Evolutionary conservation across 2,797 vertebrate genomes (phyloP).

Genomic region (Sebastes wilsoni): DNA sequence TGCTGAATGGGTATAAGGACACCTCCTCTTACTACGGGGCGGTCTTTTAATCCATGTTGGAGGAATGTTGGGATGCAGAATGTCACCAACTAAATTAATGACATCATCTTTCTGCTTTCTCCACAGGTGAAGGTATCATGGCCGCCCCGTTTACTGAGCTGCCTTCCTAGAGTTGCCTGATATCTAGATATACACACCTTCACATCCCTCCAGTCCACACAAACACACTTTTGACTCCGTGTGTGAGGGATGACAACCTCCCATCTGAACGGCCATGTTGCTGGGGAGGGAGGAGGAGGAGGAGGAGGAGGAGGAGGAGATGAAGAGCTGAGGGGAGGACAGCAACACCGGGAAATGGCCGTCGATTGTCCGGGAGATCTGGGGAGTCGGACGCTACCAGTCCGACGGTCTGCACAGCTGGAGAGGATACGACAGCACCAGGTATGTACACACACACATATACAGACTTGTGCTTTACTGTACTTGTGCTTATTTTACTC

Average conservation of each 20-base stretch:
- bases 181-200: not conserved
- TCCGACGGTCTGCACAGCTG: slow-evolving; percentile 91
- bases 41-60: not conserved
- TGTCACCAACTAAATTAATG: not conserved
- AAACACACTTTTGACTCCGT: slow-evolving; percentile 13
- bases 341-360: slow-evolving; percentile 95
- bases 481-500: not conserved
- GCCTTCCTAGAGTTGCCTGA: slow-evolving; percentile 59
- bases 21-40: not conserved
- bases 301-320: slow-evolving; percentile 70
- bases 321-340: slow-evolving; percentile 71
- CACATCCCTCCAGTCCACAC: not conserved
- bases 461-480: not conserved
- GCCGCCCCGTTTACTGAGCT: slow-evolving; percentile 47
- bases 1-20: not conserved
- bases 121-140: slow-evolving; percentile 60
- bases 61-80: not conserved
- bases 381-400: slow-evolving; percentile 91
- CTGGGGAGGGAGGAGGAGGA: slow-evolving; percentile 83
- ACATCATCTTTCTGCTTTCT: not conserved
- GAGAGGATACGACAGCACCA: slow-evolving; percentile 97
- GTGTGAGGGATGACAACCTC: slow-evolving; percentile 86
- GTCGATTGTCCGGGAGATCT: slow-evolving; percentile 96
- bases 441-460: slow-evolving; percentile 30
- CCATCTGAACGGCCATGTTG: slow-evolving; percentile 94